Base-by-base conservation (phyloP, 2,797 vertebrate genomes). In the Protonibea diacanthus region DNA sequence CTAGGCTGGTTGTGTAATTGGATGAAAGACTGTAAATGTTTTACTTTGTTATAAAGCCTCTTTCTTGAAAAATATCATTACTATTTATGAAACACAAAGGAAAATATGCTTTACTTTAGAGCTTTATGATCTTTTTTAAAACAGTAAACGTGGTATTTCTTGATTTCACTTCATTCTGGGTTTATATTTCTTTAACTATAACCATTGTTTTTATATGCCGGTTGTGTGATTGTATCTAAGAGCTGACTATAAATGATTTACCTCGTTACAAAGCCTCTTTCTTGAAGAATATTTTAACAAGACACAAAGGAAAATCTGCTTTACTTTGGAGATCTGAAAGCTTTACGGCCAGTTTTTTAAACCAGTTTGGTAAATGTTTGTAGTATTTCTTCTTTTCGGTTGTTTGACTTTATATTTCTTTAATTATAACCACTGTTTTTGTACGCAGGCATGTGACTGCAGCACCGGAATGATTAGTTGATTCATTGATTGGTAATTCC, bases 191-290 rank as follows among this genome's bases (percentile, higher is more conserved):
- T 56, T 1, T 27, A 17, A 27, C 8, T 38, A 9, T 9, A 38
- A 38, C 7, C 33, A 9, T 38, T 38, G 8, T 38, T 56, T 29
- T 29, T 17, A 9, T 18, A 60, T 8, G n/a, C 13, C 61, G 52
- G n/a, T 18, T 45, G 29, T 6, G 57, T 64, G 21, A 23, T 70
- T 68, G 27, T 23, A 55, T 60, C 21, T 52, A 6, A 66, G 5
- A 20, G 25, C 47, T 29, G n/a, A 68, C 47, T 27, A 47, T 51
- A 72, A 56, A 51, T 51, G 33, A 15, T 70, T 59, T 44, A 60
- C 20, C 70, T 67, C 15, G 0, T 27, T 58, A 49, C 11, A 3
- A 44, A 44, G 53, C 6, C 3, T 48, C 25, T 11, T 57, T 7
- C 4, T 23, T 49, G 9, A 38, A 49, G 38, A 20, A 49, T 1